Percentiles rank a stretch among this genome's conserved stretches.
Conservation (phyloP, 2,888 invertebrate species). For the Drosophila antonietae region DNA sequence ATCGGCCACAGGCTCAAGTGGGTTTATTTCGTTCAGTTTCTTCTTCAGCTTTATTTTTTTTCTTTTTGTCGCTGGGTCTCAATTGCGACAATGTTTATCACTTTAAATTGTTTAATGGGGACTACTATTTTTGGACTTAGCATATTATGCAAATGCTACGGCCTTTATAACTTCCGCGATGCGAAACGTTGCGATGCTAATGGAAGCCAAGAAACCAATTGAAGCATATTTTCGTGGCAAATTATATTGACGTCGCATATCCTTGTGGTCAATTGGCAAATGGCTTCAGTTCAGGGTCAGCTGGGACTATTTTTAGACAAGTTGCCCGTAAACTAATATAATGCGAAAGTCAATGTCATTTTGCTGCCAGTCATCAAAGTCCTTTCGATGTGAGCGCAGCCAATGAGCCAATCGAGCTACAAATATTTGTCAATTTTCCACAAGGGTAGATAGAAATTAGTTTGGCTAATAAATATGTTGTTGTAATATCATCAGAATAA, state of each 20-base stretch:
- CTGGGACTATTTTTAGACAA: constrained; percentile 44
- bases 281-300: constrained; percentile 40
- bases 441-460: neutral
- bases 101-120: constrained; percentile 75
- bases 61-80: constrained; percentile 55
- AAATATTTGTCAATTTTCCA: constrained; percentile 57
- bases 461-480: neutral
- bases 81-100: constrained; percentile 51
- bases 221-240: constrained; percentile 22
- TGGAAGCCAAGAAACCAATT: constrained; percentile 2
- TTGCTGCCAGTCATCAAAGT: constrained; percentile 43
- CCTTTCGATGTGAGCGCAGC: constrained; percentile 30
- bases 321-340: constrained; percentile 47
- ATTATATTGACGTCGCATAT: constrained; percentile 25
- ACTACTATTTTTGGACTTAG: constrained; percentile 54
- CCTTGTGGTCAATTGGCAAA: constrained; percentile 22
- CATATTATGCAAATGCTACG: constrained; percentile 60
- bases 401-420: constrained; percentile 51
- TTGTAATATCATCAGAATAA: neutral
- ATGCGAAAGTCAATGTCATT: constrained; percentile 20
- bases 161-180: constrained; percentile 47
- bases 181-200: constrained; percentile 14
- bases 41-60: constrained; percentile 2
- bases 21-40: constrained; percentile 4
- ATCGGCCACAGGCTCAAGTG: constrained; percentile 59